Evolutionary conservation across 2,888 invertebrate species (phyloP).

Genomic region (Aelia acuminata): DNA sequence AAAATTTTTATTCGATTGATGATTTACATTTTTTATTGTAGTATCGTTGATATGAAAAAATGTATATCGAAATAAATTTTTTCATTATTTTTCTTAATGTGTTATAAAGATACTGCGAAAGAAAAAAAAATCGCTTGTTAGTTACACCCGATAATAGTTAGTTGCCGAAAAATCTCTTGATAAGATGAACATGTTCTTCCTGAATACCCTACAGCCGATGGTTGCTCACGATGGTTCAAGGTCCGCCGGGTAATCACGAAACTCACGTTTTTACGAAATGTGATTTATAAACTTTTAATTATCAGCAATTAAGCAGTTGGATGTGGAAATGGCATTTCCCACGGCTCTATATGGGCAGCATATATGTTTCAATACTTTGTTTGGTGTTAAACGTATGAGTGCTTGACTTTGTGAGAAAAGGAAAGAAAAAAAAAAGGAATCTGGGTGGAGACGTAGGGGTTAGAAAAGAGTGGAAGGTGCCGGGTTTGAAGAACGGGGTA

Average conservation of each 20-base stretch:
- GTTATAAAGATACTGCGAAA: too few relatives aligned
- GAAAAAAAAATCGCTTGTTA: too few relatives aligned
- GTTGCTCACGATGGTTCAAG: slow-evolving; percentile 15
- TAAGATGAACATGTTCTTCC: background rate
- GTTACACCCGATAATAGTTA: too few relatives aligned
- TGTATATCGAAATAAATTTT: too few relatives aligned
- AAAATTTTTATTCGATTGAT: too few relatives aligned
- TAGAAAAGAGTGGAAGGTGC: background rate
- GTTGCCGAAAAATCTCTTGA: background rate
- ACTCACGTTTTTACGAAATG: slow-evolving; percentile 8
- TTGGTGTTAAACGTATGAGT: background rate
- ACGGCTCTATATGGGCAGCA: background rate
- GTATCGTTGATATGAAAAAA: too few relatives aligned
- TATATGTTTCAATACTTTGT: too few relatives aligned
- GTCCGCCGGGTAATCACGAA: slow-evolving; percentile 28
- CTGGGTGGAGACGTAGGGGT: background rate
- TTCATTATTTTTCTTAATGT: too few relatives aligned
- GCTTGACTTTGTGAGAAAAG: background rate
- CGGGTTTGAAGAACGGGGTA: background rate
- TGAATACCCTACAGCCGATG: background rate
- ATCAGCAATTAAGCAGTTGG: background rate
- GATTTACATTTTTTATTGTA: too few relatives aligned
- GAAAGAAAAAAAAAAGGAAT: background rate
- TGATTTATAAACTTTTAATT: slow-evolving; percentile 39
- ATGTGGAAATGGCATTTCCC: background rate